A percentile compares a stretch with the other conserved stretches of the same genome.
Evolutionary conservation across 2,888 invertebrate species (phyloP).

Genomic region (Congeria kusceri): DNA sequence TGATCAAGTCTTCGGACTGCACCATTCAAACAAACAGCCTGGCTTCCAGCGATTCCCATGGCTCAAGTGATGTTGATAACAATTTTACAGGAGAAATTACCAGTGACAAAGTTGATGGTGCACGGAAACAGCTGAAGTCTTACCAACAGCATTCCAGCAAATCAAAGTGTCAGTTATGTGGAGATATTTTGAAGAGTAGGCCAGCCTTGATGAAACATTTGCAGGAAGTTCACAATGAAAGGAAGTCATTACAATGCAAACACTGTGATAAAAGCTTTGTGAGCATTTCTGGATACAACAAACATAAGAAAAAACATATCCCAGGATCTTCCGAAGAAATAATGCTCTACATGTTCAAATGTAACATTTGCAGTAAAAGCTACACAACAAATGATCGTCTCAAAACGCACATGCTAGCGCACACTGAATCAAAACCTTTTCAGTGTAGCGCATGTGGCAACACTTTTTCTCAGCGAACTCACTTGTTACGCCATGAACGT

Average conservation of each 20-base stretch:
- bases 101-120: too few relatives aligned
- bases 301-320: conserved; percentile 3
- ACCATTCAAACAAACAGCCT: too few relatives aligned
- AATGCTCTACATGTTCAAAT: background rate
- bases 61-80: too few relatives aligned
- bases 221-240: too few relatives aligned
- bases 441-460: background rate
- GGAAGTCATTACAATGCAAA: background rate
- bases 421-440: background rate
- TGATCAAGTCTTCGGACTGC: too few relatives aligned
- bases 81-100: too few relatives aligned
- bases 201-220: too few relatives aligned
- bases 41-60: too few relatives aligned
- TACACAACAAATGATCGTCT: conserved; percentile 9
- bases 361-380: background rate
- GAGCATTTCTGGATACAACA: background rate
- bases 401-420: background rate
- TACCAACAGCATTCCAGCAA: too few relatives aligned
- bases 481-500: background rate
- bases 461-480: background rate
- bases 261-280: background rate
- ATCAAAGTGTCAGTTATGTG: too few relatives aligned
- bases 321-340: background rate
- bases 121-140: too few relatives aligned
- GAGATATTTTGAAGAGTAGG: too few relatives aligned